Conservation (phyloP, 2,888 invertebrate genomes). For the Cephus runcator region DNA sequence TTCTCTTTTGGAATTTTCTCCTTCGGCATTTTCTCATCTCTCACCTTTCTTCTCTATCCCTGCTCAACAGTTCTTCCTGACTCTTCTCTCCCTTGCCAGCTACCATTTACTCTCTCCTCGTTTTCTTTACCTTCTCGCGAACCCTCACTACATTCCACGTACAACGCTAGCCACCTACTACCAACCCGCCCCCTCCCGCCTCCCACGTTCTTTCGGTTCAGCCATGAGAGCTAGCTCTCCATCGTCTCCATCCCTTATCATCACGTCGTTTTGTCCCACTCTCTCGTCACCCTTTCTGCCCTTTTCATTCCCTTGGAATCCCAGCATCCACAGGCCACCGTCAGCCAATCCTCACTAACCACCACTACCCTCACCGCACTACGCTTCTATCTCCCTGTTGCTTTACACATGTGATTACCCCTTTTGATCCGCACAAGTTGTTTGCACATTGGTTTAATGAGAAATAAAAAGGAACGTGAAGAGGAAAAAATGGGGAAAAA, state of each 20-base stretch:
- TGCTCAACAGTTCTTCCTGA: slow-evolving; percentile 13
- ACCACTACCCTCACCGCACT: slow-evolving; percentile 63
- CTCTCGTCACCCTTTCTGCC: slow-evolving; percentile 65
- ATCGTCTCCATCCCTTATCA: neutral
- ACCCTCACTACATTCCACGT: slow-evolving; percentile 5
- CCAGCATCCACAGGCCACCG: slow-evolving; percentile 62
- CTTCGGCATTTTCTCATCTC: slow-evolving; percentile 4
- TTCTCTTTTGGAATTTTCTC: neutral
- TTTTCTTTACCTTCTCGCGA: slow-evolving; percentile 21
- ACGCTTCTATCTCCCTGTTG: slow-evolving; percentile 14
- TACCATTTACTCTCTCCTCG: neutral
- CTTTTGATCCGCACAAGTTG: slow-evolving; percentile 29
- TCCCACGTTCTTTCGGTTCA: neutral
- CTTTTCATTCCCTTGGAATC: slow-evolving; percentile 60
- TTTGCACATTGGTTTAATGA: slow-evolving; percentile 12
- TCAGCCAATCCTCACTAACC: slow-evolving; percentile 35
- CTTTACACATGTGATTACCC: slow-evolving; percentile 30
- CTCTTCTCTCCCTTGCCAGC: neutral
- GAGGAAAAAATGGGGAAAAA: slow-evolving; percentile 1
- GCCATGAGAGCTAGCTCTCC: neutral
- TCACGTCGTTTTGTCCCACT: slow-evolving; percentile 9
- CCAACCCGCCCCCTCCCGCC: neutral
- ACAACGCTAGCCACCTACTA: neutral
- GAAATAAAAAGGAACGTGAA: neutral
- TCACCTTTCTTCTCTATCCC: slow-evolving; percentile 10